Conservation (phyloP, 2,113 vertebrate genomes). For the Chloropsis hardwickii region DNA sequence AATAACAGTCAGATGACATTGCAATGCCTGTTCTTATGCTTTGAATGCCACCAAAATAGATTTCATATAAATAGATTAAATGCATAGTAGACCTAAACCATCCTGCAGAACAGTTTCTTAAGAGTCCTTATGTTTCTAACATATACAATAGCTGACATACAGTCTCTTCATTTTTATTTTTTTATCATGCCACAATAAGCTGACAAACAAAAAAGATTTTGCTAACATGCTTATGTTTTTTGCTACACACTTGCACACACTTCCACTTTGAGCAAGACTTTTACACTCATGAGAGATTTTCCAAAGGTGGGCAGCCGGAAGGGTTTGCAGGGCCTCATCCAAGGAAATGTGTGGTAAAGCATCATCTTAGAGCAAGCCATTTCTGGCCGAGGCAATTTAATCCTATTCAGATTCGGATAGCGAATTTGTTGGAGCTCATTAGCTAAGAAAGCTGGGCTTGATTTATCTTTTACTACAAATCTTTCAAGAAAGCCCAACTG, state of each 20-base stretch:
- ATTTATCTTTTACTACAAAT: not conserved
- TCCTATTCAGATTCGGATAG: not conserved
- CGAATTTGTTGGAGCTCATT: conserved; percentile 3
- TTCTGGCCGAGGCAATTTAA: not conserved
- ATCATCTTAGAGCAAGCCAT: not conserved
- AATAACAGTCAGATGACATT: not conserved
- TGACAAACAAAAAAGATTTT: not conserved
- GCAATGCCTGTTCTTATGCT: not conserved
- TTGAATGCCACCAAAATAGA: not conserved
- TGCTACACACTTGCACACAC: not conserved
- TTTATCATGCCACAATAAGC: not conserved
- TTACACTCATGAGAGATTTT: not conserved
- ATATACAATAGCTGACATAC: not conserved
- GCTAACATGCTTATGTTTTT: not conserved
- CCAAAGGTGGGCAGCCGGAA: not conserved
- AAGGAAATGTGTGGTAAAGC: not conserved
- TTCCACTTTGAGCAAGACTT: not conserved
- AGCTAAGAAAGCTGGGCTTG: not conserved
- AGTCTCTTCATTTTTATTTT: not conserved
- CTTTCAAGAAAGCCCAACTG: not conserved
- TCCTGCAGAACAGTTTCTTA: not conserved
- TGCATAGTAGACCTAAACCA: not conserved
- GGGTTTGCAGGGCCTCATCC: not conserved
- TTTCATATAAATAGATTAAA: not conserved
- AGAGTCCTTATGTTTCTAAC: not conserved